phyloP scores from a whole-genome alignment of 2,797 vertebrate species.

The Megalops cyprinoides region DNA sequence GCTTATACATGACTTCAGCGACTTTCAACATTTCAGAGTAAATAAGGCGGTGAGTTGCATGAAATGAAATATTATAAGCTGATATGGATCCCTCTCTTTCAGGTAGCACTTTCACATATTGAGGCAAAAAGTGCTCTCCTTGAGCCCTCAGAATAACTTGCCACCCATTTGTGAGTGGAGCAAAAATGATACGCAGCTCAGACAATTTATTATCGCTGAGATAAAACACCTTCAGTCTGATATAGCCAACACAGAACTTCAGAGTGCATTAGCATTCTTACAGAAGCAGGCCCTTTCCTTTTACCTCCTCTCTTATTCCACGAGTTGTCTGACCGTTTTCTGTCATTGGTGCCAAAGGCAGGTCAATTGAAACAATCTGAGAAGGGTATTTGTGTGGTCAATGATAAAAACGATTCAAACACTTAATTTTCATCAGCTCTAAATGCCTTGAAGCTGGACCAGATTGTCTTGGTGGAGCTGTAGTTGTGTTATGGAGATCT shows the following conservation, averaged over 20 bases:
- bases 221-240: neutral
- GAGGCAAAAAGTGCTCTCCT: too few species aligned
- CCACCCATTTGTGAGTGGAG: neutral
- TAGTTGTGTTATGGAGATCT: too few species aligned
- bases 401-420: too few species aligned
- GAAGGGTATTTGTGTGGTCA: too few species aligned
- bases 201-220: constrained; percentile 4
- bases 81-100: neutral
- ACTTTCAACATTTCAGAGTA: constrained; percentile 42
- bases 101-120: neutral
- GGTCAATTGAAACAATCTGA: too few species aligned
- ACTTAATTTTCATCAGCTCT: too few species aligned
- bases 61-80: constrained; percentile 35
- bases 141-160: neutral
- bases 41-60: constrained; percentile 35
- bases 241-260: neutral
- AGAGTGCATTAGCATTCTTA: neutral
- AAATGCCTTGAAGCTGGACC: too few species aligned
- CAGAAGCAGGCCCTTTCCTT: too few species aligned
- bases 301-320: too few species aligned
- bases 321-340: too few species aligned
- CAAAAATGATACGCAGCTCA: neutral
- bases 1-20: constrained; percentile 50
- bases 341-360: too few species aligned
- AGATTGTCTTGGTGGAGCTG: too few species aligned